Conservation (phyloP, 1,140 invertebrate genomes). For the Myzus persicae region DNA sequence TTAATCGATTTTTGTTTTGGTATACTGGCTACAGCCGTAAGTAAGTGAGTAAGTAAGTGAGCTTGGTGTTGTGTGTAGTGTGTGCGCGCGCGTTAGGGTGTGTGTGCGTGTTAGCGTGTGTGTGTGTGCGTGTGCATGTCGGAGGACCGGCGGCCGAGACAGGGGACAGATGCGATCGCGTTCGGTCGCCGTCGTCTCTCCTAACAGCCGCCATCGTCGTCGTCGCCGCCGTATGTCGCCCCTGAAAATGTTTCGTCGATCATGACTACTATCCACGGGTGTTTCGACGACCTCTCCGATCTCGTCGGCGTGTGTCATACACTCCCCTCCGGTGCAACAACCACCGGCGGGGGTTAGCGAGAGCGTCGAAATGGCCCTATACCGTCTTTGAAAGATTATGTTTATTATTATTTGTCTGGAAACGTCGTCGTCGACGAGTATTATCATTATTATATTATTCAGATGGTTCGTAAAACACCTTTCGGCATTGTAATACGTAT, state of each 20-base stretch:
- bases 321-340: not conserved
- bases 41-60: slow-evolving; percentile 40
- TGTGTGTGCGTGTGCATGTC: not conserved
- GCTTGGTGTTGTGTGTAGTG: not conserved
- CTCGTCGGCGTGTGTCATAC: not conserved
- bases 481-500: slow-evolving; percentile 15
- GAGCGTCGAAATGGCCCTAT: not conserved
- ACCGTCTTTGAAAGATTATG: not conserved
- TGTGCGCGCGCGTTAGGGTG: not conserved
- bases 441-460: slow-evolving; percentile 18
- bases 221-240: not conserved
- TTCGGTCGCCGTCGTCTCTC: slow-evolving; percentile 16
- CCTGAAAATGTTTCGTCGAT: slow-evolving; percentile 40
- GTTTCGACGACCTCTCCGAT: not conserved
- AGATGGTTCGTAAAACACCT: slow-evolving; percentile 37
- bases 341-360: not conserved
- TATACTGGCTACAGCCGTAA: not conserved
- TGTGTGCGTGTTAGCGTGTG: not conserved
- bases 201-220: not conserved
- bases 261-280: slow-evolving; percentile 4
- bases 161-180: slow-evolving; percentile 38
- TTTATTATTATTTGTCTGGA: not conserved
- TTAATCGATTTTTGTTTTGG: slow-evolving; percentile 45
- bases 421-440: not conserved
- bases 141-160: not conserved